phyloP scores from a whole-genome alignment of 2,797 vertebrate species.

The Sebastes diploproa region DNA sequence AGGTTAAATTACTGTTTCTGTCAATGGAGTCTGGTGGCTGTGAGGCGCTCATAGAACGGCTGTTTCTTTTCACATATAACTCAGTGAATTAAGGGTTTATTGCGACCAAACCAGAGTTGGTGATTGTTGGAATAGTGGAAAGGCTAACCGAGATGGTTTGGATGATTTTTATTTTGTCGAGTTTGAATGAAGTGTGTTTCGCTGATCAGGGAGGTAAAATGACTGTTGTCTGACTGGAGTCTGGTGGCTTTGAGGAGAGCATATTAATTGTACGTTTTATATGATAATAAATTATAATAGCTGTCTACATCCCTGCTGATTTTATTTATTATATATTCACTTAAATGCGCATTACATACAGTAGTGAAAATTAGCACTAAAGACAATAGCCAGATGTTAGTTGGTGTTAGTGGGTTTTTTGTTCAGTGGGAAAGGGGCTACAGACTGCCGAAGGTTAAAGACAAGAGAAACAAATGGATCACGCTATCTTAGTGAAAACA shows the following conservation, averaged over 20 bases:
- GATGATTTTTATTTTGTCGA: background rate
- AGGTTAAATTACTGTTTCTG: background rate
- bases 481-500: background rate
- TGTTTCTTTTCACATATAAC: no score
- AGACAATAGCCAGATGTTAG: background rate
- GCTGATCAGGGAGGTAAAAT: background rate
- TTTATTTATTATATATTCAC: background rate
- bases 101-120: no score
- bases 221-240: background rate
- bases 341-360: background rate
- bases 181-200: background rate
- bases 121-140: no score
- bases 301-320: background rate
- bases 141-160: no score
- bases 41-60: fast-evolving
- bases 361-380: no score
- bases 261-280: background rate
- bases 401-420: no score
- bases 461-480: background rate
- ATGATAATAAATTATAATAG: background rate
- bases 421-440: no score
- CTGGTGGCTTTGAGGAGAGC: background rate
- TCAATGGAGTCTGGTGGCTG: no score
- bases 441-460: no score
- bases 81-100: no score